Base-by-base conservation (phyloP, 2,113 vertebrate species). In the Pluvialis apricaria region DNA sequence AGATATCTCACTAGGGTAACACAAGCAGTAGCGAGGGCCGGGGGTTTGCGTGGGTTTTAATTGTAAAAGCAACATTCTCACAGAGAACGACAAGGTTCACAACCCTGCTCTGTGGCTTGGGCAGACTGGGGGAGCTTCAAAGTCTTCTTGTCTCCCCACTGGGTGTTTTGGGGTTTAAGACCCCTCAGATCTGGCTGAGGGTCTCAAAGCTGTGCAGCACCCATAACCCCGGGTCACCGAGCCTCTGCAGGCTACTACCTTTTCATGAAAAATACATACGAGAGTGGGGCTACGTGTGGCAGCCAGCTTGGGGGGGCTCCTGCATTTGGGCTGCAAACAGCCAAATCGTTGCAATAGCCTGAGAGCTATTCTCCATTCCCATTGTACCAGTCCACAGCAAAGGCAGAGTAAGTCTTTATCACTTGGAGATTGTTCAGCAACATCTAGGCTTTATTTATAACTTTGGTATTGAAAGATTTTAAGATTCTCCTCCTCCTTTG, bases 1-100 rank as follows among this genome's bases (percentile, higher is more conserved):
- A 98, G 97, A 92, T 93, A 91, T 96, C 97, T 97, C 80, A 9
- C 95, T 92, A 88, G 93, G 87, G 91, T 87, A 97, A 97, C 94
- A 86, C 62, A 76, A 96, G 97, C 65, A 8, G 94, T 79, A 96
- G 95, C 73, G 6, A 92, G 92, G 95, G 83, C 76, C 1, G 26
- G 81, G 69, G 91, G 47, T 42, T 92, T 97, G 96, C 31, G 94
- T 97, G 97, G 96, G 83, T 54, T 96, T 93, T 92, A 92, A 95
- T 94, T 89, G 77, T 81, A 91, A 96, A 88, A 90, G 95, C 94
- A 96, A 96, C 94, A 78, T 96, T 96, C 91, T 96, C 85, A 25
- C 45, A 69, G 80, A 73, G 88, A 95, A 83, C 7, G 29, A 86
- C 88, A 76, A 93, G 77, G 94, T 81, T 94, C 92, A 89, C 84